These are phyloP conservation scores for Psophia crepitans DNA, from an alignment of 2,113 vertebrate genomes.

Conservation along the genomic window DNA sequence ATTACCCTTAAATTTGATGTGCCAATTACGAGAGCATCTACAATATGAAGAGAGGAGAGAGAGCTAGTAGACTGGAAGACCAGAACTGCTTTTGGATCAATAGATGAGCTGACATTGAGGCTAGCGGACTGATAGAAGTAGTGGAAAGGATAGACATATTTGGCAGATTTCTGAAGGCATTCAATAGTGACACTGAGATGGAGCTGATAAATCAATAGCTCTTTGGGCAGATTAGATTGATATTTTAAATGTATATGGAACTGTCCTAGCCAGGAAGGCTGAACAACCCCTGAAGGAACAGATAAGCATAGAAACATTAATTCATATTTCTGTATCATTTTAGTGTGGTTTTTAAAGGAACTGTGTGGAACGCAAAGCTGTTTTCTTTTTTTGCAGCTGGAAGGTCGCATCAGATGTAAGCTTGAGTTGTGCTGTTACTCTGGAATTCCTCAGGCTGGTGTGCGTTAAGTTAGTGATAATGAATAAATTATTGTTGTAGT, in stretches of 20 bases:
- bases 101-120: constrained; percentile 61
- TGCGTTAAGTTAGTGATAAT: not conserved
- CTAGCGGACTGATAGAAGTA: constrained; percentile 35
- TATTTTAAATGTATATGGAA: constrained; percentile 64
- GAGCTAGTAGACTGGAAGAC: constrained; percentile 49
- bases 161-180: constrained; percentile 58
- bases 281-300: constrained; percentile 2
- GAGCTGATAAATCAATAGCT: constrained; percentile 65
- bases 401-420: not conserved
- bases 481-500: not conserved
- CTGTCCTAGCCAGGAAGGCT: not conserved
- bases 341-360: not conserved
- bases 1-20: not conserved
- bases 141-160: constrained; percentile 43
- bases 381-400: not conserved
- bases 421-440: not conserved
- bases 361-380: not conserved
- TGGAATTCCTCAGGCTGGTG: not conserved
- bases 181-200: constrained; percentile 20
- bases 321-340: constrained; percentile 10
- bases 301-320: constrained; percentile 12
- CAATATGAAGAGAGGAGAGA: not conserved
- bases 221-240: constrained; percentile 53
- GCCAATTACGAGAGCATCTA: not conserved
- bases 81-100: constrained; percentile 49